Base-by-base conservation (phyloP, 2,113 vertebrate genomes). In the Xiphias gladius region DNA sequence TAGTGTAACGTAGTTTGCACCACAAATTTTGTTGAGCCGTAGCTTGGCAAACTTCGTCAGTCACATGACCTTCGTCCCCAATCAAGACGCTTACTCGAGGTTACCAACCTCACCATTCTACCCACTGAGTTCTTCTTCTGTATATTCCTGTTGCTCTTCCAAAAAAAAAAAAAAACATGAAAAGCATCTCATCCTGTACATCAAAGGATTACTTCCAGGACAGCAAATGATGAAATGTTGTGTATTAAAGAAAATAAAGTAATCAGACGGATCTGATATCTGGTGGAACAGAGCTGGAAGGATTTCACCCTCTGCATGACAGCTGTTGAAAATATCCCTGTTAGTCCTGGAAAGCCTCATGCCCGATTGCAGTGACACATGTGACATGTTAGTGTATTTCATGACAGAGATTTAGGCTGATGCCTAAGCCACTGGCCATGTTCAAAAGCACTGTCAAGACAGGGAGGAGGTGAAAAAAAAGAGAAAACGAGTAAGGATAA, bases 401-500 rank as follows among this genome's bases (percentile, higher is more conserved):
- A 61, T 59, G 92, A 89, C 89, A 81, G 71, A 82, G 82, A 86
- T 91, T 82, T 76, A 88, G 75, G 79, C 85, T 73, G 83, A 86
- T 77, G 84, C 73, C 48, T 82, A 2, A 80, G 74, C 77, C 84
- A 41, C 69, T 78, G 80, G 71, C 39, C 55, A 50, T 66, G 88
- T 91, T 91, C 84, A 86, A 88, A 87, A 90, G 83, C 86, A 66
- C 76, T 46, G 84, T 75, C 75, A 76, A 19, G 64, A 72, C 55
- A 77, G 52, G 68, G 68, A 79, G 86, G 48, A 71, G 69, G 64
- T 8, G n/a, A 5, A 76, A 32, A 70, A 73, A 76, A 66, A 72
- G 41, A 68, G 62, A 88, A 89, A 84, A 80, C 1, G 64, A 85
- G 81, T 59, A 61, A 87, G 89, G 84, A 93, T 94, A 92, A 93